A percentile compares a stretch with the other conserved stretches of the same genome.
Evolutionary conservation across 2,113 vertebrate species (phyloP).

Genomic region (Dascyllus trimaculatus): DNA sequence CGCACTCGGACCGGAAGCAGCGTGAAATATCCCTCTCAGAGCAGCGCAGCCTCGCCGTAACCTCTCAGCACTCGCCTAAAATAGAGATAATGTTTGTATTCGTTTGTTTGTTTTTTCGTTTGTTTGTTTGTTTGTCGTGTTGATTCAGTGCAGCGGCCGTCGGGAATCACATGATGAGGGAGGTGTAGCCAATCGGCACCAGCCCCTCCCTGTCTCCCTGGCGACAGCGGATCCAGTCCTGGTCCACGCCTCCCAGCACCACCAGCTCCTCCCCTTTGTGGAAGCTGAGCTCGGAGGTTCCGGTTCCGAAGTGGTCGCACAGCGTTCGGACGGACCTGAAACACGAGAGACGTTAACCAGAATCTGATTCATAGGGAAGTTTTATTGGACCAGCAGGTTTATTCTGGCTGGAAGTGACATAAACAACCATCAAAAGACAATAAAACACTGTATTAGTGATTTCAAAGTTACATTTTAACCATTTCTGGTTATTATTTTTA

Average conservation of each 20-base stretch:
- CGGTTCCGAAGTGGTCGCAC: constrained; percentile 88
- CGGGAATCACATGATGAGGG: constrained; percentile 90
- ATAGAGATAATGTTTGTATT: constrained; percentile 55
- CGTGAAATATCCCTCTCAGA: constrained; percentile 74
- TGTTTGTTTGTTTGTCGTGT: constrained; percentile 41
- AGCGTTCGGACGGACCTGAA: constrained; percentile 91
- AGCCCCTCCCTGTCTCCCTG: constrained; percentile 88
- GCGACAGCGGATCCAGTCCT: constrained; percentile 95
- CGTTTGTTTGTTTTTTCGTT: constrained; percentile 24
- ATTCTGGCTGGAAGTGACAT: too few species aligned
- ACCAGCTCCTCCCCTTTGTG: constrained; percentile 90
- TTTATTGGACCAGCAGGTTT: too few species aligned
- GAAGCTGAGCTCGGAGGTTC: constrained; percentile 89
- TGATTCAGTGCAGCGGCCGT: constrained; percentile 57
- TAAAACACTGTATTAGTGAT: too few species aligned
- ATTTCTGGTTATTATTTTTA: too few species aligned
- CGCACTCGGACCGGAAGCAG: constrained; percentile 48
- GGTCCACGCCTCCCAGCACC: constrained; percentile 89
- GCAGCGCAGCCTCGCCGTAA: constrained; percentile 59
- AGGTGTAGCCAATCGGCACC: constrained; percentile 95
- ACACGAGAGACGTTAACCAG: background rate
- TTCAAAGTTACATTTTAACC: too few species aligned
- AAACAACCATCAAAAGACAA: too few species aligned
- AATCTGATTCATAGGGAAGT: too few species aligned
- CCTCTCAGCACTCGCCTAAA: constrained; percentile 66